Base-by-base conservation (phyloP, 2,113 vertebrate genomes). In the Silurus glanis region DNA sequence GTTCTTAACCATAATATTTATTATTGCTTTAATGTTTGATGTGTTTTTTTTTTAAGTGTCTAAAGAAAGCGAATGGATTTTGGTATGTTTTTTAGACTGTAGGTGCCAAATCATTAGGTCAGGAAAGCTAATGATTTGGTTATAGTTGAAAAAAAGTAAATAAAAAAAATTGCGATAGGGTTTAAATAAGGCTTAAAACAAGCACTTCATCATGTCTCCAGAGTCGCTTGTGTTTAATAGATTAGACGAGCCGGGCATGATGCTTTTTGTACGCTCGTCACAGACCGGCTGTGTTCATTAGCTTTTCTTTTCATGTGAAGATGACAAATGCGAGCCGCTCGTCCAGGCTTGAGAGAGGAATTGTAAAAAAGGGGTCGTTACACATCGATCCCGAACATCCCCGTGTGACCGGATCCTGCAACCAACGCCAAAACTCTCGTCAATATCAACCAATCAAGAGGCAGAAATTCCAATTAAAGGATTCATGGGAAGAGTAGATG, bases 231-330 rank as follows among this genome's bases (percentile, higher is more conserved):
- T 90, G 81, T 86, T 84, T 61, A 88, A 90, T 61, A 88, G 86
- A 91, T 84, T 86, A 88, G 85, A 71, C 82, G 56, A 88, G 87
- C 88, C 87, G 88, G 85, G 87, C 90, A 92, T 90, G 86, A 85
- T 90, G 89, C 89, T 82, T 92, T 53, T 67, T 89, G 91, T 88
- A 91, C 86, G 84, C 69, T 78, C 58, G 84, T 89, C 83, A 89
- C 85, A 89, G 86, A 90, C 89, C 88, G 88, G 75, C 81, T 90
- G 89, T 88, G 89, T 89, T 87, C 55, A 88, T 86, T 76, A 88
- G 87, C 87, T 85, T 90, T 86, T 6, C 86, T 85, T 23, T 87
- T 85, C 45, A 83, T 87, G 79, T 91, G 81, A 91, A 90, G 85
- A 86, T 90, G 83, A 86, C 80, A 23, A 3, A 81, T 82, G 51